Conservation (phyloP, 2,888 invertebrate species). For the Nematopogon swammerdamellus region DNA sequence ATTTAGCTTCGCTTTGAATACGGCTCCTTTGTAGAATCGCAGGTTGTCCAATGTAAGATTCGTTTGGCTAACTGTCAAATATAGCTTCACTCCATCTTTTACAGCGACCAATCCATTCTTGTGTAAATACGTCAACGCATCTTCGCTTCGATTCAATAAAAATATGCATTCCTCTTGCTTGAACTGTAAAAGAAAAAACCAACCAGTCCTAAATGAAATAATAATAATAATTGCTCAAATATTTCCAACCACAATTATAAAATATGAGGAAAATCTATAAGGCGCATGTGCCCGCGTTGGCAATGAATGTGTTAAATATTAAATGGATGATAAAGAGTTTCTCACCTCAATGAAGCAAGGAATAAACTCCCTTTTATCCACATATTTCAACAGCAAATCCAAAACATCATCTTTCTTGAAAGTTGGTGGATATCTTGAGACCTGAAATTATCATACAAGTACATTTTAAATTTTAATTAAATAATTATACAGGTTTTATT, state of each 20-base stretch:
- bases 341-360: constrained; percentile 39
- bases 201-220: too few species aligned
- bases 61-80: constrained; percentile 18
- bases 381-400: constrained; percentile 27
- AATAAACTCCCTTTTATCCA: constrained; percentile 27
- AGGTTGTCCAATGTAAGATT: constrained; percentile 17
- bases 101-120: constrained; percentile 23
- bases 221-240: too few species aligned
- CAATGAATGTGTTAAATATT: too few species aligned
- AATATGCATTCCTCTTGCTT: constrained; percentile 29
- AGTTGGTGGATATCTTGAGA: constrained; percentile 27
- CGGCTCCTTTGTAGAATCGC: constrained; percentile 26
- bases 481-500: too few species aligned
- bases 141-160: constrained; percentile 22
- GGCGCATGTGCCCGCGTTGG: too few species aligned
- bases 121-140: constrained; percentile 26
- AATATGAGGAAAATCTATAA: too few species aligned
- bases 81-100: constrained; percentile 21
- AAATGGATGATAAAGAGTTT: too few species aligned
- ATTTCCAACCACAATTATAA: too few species aligned
- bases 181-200: constrained; percentile 22
- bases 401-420: constrained; percentile 37
- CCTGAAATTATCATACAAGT: too few species aligned
- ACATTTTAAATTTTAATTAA: too few species aligned
- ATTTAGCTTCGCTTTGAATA: constrained; percentile 22